phyloP scores from a whole-genome alignment of 1,140 invertebrate genomes.

The Papilio dardanus region DNA sequence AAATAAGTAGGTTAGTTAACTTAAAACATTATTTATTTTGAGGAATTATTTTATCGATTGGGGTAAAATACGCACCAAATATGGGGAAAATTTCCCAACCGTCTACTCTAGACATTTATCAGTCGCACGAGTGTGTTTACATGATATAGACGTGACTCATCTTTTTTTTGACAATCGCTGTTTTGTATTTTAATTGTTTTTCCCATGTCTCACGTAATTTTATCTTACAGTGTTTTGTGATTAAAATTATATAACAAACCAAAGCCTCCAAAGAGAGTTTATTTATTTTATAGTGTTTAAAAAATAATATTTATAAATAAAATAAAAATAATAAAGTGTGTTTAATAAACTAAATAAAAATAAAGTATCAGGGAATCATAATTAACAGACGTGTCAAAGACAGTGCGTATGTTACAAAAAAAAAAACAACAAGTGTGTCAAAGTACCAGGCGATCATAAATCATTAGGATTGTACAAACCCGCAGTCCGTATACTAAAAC shows the following conservation, averaged over 20 bases:
- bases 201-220: constrained; percentile 43
- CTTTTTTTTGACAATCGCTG: neutral
- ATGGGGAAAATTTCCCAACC: neutral
- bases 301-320: neutral
- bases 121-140: neutral
- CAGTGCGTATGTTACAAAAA: constrained; percentile 21
- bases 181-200: constrained; percentile 32
- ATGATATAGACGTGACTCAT: neutral
- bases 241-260: constrained; percentile 46
- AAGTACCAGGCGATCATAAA: constrained; percentile 53
- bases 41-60: neutral
- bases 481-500: constrained; percentile 37
- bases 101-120: constrained; percentile 1
- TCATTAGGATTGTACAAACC: constrained; percentile 17
- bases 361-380: neutral
- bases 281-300: neutral
- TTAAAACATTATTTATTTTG: neutral
- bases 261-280: constrained; percentile 61
- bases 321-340: constrained; percentile 1
- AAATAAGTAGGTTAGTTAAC: too few species aligned
- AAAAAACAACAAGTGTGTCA: constrained; percentile 32
- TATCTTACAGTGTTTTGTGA: constrained; percentile 44
- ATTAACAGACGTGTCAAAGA: neutral
- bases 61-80: neutral
- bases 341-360: neutral